Evolutionary conservation across 2,113 vertebrate species (phyloP).

Genomic region (Ailuropoda melanoleuca): DNA sequence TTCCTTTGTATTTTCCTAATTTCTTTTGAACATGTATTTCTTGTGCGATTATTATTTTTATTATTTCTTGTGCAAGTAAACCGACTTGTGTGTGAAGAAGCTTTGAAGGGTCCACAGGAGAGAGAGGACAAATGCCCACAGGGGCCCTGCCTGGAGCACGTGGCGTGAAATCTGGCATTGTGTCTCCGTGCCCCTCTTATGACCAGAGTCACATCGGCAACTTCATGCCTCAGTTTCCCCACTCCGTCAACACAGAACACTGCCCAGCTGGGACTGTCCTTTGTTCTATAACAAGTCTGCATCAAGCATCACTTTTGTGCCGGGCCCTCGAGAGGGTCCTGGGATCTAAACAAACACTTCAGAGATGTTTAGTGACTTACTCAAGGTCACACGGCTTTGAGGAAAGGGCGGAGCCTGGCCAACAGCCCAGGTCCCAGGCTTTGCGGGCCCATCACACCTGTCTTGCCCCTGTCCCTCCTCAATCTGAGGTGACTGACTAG

Average conservation of each 20-base stretch:
- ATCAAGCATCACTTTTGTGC: too few species aligned
- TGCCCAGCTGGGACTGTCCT: background rate
- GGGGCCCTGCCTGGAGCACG: background rate
- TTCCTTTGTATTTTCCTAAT: background rate
- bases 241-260: background rate
- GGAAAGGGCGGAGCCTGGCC: background rate
- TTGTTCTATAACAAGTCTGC: background rate
- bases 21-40: background rate
- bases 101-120: background rate
- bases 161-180: background rate
- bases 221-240: background rate
- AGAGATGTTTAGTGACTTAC: background rate
- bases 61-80: background rate
- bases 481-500: background rate
- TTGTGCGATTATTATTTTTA: too few species aligned
- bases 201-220: background rate
- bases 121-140: fast-evolving
- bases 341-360: fast-evolving
- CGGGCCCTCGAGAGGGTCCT: background rate
- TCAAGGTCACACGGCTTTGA: background rate
- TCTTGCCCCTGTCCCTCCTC: background rate
- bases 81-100: fast-evolving
- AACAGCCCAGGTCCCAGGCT: fast-evolving
- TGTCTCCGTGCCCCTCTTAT: background rate
- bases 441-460: fast-evolving